Conservation (phyloP, 2,888 invertebrate genomes). For the Habrosyne pyritoides region DNA sequence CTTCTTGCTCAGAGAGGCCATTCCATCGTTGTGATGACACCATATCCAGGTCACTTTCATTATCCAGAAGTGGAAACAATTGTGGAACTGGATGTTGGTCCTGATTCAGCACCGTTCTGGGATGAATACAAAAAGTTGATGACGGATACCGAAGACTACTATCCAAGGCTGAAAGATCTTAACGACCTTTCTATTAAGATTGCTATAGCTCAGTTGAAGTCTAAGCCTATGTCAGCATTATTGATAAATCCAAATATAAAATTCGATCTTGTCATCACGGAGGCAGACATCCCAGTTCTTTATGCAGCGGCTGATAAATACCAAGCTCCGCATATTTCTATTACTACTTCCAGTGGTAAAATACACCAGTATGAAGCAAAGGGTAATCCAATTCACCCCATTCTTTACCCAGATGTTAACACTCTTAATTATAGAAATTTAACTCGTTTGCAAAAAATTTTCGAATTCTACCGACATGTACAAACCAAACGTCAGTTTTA, state of each 20-base stretch:
- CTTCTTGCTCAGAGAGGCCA: constrained; percentile 63
- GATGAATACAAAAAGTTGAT: constrained; percentile 62
- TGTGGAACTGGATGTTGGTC: constrained; percentile 66
- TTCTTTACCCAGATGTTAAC: constrained; percentile 77
- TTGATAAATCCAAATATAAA: constrained; percentile 67
- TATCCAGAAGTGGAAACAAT: constrained; percentile 63
- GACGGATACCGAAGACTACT: constrained; percentile 67
- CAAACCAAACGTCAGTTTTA: constrained; percentile 67
- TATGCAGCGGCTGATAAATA: constrained; percentile 82
- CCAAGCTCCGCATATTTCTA: constrained; percentile 78
- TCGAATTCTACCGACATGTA: constrained; percentile 58
- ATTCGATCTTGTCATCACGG: constrained; percentile 83
- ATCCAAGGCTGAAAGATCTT: constrained; percentile 50
- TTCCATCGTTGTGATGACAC: constrained; percentile 69
- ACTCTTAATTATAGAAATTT: constrained; percentile 66
- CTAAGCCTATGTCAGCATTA: constrained; percentile 67
- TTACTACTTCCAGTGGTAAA: constrained; percentile 76
- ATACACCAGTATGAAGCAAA: constrained; percentile 76
- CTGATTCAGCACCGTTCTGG: constrained; percentile 65
- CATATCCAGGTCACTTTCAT: constrained; percentile 69
- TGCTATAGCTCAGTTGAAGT: constrained; percentile 67
- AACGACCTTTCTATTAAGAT: constrained; percentile 65
- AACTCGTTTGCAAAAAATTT: constrained; percentile 65
- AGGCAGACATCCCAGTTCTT: constrained; percentile 77
- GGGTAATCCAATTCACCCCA: constrained; percentile 79